phyloP scores from a whole-genome alignment of 1,140 invertebrate genomes.

The Drosophila nigromelanica region DNA sequence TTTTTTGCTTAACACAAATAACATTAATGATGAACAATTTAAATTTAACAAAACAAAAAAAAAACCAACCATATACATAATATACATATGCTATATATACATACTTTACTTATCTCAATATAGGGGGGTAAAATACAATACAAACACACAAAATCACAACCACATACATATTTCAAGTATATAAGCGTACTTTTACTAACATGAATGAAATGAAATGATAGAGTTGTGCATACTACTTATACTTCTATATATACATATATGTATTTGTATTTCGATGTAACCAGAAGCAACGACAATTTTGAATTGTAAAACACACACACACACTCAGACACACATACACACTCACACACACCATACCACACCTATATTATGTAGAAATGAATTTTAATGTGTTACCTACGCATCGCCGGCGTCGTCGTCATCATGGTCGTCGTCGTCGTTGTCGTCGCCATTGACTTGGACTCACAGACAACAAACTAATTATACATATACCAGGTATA shows the following conservation, averaged over 20 bases:
- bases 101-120: conserved; percentile 40
- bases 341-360: conserved; percentile 27
- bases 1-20: conserved; percentile 25
- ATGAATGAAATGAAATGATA: conserved; percentile 31
- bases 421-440: conserved; percentile 36
- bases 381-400: conserved; percentile 78
- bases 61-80: conserved; percentile 29
- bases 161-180: conserved; percentile 23
- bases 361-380: conserved; percentile 69
- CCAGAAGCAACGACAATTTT: conserved; percentile 52
- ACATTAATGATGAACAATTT: conserved; percentile 30
- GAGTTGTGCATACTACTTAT: conserved; percentile 38
- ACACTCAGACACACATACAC: conserved; percentile 18
- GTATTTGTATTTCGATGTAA: conserved; percentile 47
- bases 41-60: conserved; percentile 16
- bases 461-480: conserved; percentile 67
- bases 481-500: conserved; percentile 71
- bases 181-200: conserved; percentile 38
- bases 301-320: conserved; percentile 36
- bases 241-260: conserved; percentile 24
- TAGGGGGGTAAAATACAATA: conserved; percentile 18
- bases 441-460: conserved; percentile 52
- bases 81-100: conserved; percentile 35
- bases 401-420: conserved; percentile 54
- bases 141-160: conserved; percentile 17